Evolutionary conservation across 2,113 vertebrate genomes (phyloP).

Genomic region (Hemiscyllium ocellatum): DNA sequence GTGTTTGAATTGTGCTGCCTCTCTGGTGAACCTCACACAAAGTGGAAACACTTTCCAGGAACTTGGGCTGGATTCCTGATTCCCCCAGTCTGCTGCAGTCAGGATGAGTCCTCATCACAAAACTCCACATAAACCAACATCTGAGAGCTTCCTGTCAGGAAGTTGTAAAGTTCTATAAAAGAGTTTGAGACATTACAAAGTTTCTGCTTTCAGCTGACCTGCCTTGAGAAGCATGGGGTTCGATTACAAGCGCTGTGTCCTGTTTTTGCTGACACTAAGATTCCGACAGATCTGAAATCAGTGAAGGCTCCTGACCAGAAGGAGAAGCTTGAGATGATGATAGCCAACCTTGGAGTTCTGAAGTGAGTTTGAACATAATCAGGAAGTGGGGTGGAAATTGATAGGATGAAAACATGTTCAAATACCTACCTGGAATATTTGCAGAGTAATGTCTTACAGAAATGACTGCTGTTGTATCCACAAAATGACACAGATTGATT

Average conservation of each 20-base stretch:
- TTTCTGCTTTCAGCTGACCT: background rate
- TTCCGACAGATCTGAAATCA: slow-evolving; percentile 38
- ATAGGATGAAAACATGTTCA: background rate
- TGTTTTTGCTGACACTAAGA: slow-evolving; percentile 48
- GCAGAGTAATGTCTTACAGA: no score
- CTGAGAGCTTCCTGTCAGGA: background rate
- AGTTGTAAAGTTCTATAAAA: background rate
- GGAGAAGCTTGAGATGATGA: fast-evolving
- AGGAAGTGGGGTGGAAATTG: background rate
- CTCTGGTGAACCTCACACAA: no score
- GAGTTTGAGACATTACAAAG: background rate
- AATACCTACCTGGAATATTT: background rate
- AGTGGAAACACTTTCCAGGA: no score
- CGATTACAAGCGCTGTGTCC: slow-evolving; percentile 58
- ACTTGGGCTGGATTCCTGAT: no score
- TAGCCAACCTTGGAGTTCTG: slow-evolving; percentile 35
- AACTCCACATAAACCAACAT: background rate
- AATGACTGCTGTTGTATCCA: background rate
- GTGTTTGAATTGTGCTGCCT: no score
- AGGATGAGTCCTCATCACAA: background rate
- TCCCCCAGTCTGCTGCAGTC: no score
- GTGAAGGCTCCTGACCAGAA: slow-evolving; percentile 38
- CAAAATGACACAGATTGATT: background rate
- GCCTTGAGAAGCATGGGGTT: slow-evolving; percentile 45
- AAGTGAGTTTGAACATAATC: slow-evolving; percentile 45